These are phyloP conservation scores for Hydractinia symbiolongicarpus DNA, from an alignment of 30 jellyfish, hydroid and myxozoan species.

Conservation along the genomic window DNA sequence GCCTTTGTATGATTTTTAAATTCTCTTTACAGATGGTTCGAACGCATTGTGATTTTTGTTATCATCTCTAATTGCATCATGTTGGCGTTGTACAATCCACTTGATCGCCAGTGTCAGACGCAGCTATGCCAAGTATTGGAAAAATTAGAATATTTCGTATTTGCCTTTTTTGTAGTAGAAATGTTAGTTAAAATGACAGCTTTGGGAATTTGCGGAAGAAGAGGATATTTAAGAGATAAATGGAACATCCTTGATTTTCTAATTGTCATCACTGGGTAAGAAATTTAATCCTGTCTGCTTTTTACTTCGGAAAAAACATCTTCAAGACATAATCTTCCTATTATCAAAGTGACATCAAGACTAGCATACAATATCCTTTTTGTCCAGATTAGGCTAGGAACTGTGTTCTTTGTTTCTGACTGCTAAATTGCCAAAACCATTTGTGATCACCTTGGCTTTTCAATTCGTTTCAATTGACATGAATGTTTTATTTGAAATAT, in stretches of 20 bases:
- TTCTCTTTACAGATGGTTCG: slow-evolving; percentile 75
- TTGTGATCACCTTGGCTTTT: no score
- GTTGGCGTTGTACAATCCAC: slow-evolving; percentile 78
- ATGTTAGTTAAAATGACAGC: slow-evolving; percentile 81
- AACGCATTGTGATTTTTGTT: slow-evolving; percentile 62
- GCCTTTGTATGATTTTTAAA: slow-evolving; percentile 12
- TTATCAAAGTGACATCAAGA: no score
- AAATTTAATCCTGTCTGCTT: neutral
- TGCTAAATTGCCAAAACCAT: no score
- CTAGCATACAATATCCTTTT: no score
- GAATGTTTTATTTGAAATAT: no score
- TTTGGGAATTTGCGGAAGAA: slow-evolving; percentile 71
- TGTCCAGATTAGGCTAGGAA: no score
- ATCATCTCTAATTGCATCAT: slow-evolving; percentile 68
- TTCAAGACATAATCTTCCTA: no score
- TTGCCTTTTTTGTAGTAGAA: slow-evolving; percentile 69
- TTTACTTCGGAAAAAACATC: no score
- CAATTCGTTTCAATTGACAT: no score
- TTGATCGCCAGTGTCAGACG: slow-evolving; percentile 54
- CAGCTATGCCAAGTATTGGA: slow-evolving; percentile 49
- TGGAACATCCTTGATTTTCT: slow-evolving; percentile 82
- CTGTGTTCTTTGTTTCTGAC: no score
- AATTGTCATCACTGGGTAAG: slow-evolving; percentile 85
- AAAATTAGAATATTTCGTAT: slow-evolving; percentile 55
- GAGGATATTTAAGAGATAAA: slow-evolving; percentile 64